phyloP scores from a whole-genome alignment of 2,888 invertebrate genomes.

The Fabriciana adippe region DNA sequence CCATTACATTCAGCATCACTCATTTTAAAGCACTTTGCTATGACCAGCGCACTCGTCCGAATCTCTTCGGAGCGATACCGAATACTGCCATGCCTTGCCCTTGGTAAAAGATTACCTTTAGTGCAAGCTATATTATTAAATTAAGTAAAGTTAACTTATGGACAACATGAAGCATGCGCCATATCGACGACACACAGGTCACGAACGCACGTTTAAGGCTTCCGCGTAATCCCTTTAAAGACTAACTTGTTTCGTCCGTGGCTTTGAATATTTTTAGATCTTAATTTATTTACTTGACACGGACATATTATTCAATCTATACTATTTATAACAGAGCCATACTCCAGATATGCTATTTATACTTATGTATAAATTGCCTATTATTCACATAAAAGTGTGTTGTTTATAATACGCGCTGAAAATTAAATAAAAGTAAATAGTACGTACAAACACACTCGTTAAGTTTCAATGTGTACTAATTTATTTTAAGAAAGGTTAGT shows the following conservation, averaged over 20 bases:
- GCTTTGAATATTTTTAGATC: conserved; percentile 39
- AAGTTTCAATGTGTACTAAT: too few species aligned
- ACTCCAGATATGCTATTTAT: background rate
- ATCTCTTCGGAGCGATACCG: conserved; percentile 58
- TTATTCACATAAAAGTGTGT: background rate
- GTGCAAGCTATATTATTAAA: conserved; percentile 78
- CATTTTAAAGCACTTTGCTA: conserved; percentile 56
- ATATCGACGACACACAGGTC: conserved; percentile 69
- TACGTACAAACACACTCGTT: too few species aligned
- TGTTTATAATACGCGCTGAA: too few species aligned
- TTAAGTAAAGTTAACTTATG: conserved; percentile 76
- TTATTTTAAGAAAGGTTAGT: too few species aligned
- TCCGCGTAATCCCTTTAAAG: conserved; percentile 77
- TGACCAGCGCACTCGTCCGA: conserved; percentile 57
- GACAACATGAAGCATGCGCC: conserved; percentile 74
- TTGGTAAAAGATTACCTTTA: conserved; percentile 78
- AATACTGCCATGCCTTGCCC: conserved; percentile 73
- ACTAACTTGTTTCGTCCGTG: conserved; percentile 35
- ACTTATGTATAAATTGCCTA: background rate
- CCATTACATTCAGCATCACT: conserved; percentile 74
- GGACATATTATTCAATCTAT: conserved; percentile 12
- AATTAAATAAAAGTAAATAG: too few species aligned
- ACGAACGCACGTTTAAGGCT: conserved; percentile 77
- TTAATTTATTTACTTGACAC: conserved; percentile 28
- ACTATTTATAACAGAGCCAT: conserved; percentile 1